phyloP scores from a whole-genome alignment of 2,113 vertebrate genomes.

The Tangachromis dhanisi region DNA sequence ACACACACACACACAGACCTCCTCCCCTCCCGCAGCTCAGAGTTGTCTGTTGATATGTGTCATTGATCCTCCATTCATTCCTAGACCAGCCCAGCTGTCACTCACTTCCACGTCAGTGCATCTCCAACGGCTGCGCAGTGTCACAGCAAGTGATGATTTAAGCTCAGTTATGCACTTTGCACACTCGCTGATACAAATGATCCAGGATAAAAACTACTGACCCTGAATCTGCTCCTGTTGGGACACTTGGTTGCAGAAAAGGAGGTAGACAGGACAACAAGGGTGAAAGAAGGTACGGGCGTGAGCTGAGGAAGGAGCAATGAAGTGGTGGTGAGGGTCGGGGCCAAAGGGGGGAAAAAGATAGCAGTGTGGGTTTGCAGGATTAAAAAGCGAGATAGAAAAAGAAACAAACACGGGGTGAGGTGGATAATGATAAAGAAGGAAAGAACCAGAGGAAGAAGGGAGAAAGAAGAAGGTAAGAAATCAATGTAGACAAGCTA shows the following conservation, averaged over 20 bases:
- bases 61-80: constrained; percentile 50
- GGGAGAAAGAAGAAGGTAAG: background rate
- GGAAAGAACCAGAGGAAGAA: background rate
- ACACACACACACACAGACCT: background rate
- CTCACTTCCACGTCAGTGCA: constrained; percentile 46
- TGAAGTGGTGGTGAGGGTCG: fast-evolving
- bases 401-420: background rate
- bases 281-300: background rate
- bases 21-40: background rate
- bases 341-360: background rate
- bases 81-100: constrained; percentile 37
- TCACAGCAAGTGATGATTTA: background rate
- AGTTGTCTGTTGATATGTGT: constrained; percentile 45
- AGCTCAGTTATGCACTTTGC: background rate
- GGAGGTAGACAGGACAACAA: background rate
- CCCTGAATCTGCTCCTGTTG: background rate
- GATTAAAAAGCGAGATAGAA: background rate
- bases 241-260: background rate
- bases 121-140: constrained; percentile 32
- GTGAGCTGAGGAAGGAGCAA: background rate
- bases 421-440: background rate
- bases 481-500: background rate
- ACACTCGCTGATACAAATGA: background rate
- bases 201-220: background rate
- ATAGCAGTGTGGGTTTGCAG: background rate